phyloP scores from a whole-genome alignment of 2,888 invertebrate species.

The Pammene aurita region DNA sequence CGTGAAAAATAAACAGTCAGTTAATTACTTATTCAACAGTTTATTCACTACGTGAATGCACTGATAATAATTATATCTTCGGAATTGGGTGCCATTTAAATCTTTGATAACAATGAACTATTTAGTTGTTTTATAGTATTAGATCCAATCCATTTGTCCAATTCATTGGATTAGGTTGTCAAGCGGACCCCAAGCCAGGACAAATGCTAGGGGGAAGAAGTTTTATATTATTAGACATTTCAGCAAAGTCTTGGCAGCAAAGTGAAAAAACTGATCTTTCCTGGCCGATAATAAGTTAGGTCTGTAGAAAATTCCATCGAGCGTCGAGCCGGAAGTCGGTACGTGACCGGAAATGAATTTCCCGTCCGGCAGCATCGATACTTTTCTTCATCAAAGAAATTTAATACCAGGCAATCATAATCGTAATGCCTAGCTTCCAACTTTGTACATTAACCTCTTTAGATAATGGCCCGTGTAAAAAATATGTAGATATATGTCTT shows the following conservation, averaged over 20 bases:
- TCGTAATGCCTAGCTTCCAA: slow-evolving; percentile 29
- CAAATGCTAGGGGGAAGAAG: too few relatives aligned
- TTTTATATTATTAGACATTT: too few relatives aligned
- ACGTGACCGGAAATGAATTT: slow-evolving; percentile 70
- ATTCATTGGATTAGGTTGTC: too few relatives aligned
- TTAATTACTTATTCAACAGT: too few relatives aligned
- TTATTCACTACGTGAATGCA: too few relatives aligned
- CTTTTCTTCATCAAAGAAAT: slow-evolving; percentile 50
- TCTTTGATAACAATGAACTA: too few relatives aligned
- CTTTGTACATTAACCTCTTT: slow-evolving; percentile 32
- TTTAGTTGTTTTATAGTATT: too few relatives aligned
- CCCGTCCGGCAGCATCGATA: slow-evolving; percentile 55
- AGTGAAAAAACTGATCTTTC: slow-evolving; percentile 22
- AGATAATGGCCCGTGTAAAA: background rate
- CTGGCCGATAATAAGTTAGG: slow-evolving; percentile 30
- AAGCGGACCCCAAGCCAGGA: too few relatives aligned
- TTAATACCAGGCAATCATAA: slow-evolving; percentile 46
- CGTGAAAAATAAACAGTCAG: background rate
- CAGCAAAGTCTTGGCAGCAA: background rate
- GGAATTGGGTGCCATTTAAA: too few relatives aligned
- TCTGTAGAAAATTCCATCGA: slow-evolving; percentile 41
- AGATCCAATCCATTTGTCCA: too few relatives aligned
- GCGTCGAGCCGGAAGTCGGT: slow-evolving; percentile 54
- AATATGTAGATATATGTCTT: background rate
- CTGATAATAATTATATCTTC: too few relatives aligned